Conservation (phyloP, 2,113 vertebrate species). For the Crotalus helleri region DNA sequence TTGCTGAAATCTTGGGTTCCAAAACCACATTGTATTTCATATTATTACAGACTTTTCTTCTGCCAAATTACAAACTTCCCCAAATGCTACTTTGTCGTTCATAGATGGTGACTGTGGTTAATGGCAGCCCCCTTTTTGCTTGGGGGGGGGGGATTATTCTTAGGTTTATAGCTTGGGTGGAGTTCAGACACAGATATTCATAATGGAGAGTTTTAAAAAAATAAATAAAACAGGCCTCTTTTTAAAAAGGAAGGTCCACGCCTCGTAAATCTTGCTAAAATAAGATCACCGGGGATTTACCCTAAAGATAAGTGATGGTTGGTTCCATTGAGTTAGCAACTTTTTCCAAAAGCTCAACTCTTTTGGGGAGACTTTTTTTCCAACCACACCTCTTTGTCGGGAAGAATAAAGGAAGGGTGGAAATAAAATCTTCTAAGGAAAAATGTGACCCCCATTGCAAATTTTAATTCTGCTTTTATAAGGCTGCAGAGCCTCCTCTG, state of each 20-base stretch:
- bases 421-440: neutral
- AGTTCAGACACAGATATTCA: neutral
- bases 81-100: neutral
- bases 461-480: neutral
- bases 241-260: slow-evolving; percentile 31
- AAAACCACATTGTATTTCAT: neutral
- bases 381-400: neutral
- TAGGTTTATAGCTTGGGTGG: neutral
- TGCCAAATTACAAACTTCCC: neutral
- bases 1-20: neutral
- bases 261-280: slow-evolving; percentile 61
- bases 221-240: slow-evolving; percentile 20
- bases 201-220: neutral
- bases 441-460: neutral
- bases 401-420: neutral
- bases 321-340: slow-evolving; percentile 42
- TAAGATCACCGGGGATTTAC: slow-evolving; percentile 65
- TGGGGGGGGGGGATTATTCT: neutral
- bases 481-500: neutral
- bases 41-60: neutral
- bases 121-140: neutral
- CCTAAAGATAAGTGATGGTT: slow-evolving; percentile 44
- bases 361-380: neutral
- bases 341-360: slow-evolving; percentile 35
- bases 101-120: neutral